Evolutionary conservation across 2,888 invertebrate species (phyloP).

Genomic region (Acleris literana): DNA sequence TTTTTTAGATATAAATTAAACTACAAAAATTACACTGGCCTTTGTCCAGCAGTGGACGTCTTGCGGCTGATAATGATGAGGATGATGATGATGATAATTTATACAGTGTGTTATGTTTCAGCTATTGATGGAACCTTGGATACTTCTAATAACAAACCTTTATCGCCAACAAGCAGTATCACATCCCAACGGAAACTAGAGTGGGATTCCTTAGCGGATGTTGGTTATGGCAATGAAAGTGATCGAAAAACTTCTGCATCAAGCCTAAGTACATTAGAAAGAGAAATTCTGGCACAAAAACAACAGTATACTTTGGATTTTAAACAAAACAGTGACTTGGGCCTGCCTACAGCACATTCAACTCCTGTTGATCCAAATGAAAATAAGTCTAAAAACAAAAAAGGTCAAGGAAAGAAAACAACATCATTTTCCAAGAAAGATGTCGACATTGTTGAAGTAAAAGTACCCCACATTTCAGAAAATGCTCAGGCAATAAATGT

Average conservation of each 20-base stretch:
- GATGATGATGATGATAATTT: too few species aligned
- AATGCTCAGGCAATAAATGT: conserved; percentile 68
- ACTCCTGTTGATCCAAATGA: conserved; percentile 73
- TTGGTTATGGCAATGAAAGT: conserved; percentile 88
- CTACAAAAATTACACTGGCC: too few species aligned
- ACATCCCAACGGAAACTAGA: conserved; percentile 90
- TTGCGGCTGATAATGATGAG: too few species aligned
- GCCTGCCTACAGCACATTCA: conserved; percentile 80
- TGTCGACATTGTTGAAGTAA: conserved; percentile 68
- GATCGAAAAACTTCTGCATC: conserved; percentile 77
- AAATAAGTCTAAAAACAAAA: conserved; percentile 58
- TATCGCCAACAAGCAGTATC: conserved; percentile 89
- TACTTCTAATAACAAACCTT: conserved; percentile 67
- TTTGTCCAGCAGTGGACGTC: too few species aligned
- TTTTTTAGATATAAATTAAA: neutral
- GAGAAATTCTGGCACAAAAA: conserved; percentile 78
- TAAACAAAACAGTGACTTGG: conserved; percentile 59
- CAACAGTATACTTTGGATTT: conserved; percentile 75
- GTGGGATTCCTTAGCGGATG: conserved; percentile 95
- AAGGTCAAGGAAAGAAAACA: conserved; percentile 59
- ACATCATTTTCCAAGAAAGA: conserved; percentile 72
- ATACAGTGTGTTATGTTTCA: conserved; percentile 50
- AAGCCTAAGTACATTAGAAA: conserved; percentile 85
- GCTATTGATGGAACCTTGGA: conserved; percentile 69
- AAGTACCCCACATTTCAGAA: conserved; percentile 59